These are phyloP conservation scores for Dorcus hopei DNA, from an alignment of 2,888 invertebrate species.

Conservation along the genomic window DNA sequence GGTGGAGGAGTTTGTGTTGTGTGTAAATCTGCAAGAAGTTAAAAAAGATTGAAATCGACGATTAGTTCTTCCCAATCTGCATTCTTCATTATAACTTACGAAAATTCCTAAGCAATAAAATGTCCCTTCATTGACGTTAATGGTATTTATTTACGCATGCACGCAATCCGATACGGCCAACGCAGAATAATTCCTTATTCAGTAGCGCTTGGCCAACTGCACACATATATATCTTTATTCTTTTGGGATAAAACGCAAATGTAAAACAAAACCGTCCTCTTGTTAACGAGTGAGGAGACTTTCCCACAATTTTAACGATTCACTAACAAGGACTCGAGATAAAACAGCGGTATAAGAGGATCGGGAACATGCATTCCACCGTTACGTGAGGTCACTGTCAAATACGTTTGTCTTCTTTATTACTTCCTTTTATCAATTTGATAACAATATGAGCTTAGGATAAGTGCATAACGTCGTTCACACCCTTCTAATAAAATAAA, in stretches of 20 bases:
- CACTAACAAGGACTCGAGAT: constrained; percentile 28
- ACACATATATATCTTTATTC: constrained; percentile 15
- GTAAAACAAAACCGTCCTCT: constrained; percentile 21
- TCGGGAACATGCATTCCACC: constrained; percentile 22
- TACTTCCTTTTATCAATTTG: constrained; percentile 26
- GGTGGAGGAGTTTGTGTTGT: too few relatives aligned
- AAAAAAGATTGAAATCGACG: too few relatives aligned
- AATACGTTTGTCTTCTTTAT: constrained; percentile 29
- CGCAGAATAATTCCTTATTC: constrained; percentile 11
- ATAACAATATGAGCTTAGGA: constrained; percentile 26
- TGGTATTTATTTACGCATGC: constrained; percentile 8
- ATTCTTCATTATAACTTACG: background rate
- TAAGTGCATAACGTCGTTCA: constrained; percentile 28
- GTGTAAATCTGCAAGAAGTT: too few relatives aligned
- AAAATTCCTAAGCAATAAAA: background rate
- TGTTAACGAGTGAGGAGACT: constrained; percentile 23
- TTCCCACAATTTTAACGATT: constrained; percentile 32
- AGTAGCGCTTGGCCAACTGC: constrained; percentile 6
- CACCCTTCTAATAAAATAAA: constrained; percentile 16
- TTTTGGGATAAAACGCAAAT: constrained; percentile 14
- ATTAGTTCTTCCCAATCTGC: too few relatives aligned
- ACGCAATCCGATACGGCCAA: constrained; percentile 2
- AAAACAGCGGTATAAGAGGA: constrained; percentile 19
- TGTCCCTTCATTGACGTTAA: constrained; percentile 3
- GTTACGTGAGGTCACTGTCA: constrained; percentile 29